phyloP scores from a whole-genome alignment of 2,113 vertebrate species.

The Plestiodon gilberti region DNA sequence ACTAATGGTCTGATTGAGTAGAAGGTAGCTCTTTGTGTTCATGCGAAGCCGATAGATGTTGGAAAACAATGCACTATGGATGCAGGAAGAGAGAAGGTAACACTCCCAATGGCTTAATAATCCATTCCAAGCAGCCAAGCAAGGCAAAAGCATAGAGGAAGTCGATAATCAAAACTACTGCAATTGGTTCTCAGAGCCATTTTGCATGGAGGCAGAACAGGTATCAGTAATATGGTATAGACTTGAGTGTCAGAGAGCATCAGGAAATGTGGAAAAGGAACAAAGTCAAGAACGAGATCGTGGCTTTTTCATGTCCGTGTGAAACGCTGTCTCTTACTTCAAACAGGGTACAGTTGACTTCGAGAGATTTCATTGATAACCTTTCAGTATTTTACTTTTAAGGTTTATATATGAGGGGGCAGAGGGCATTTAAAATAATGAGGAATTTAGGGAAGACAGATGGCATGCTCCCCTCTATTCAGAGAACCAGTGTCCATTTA shows the following conservation, averaged over 20 bases:
- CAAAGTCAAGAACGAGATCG: neutral
- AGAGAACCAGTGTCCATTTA: slow-evolving; percentile 48
- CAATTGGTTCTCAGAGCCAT: neutral
- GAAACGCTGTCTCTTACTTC: neutral
- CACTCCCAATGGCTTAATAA: neutral
- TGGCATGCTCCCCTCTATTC: slow-evolving; percentile 51
- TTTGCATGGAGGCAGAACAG: neutral
- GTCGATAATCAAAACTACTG: neutral
- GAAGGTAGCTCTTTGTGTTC: too few relatives aligned
- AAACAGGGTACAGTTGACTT: slow-evolving; percentile 15
- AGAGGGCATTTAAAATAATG: slow-evolving; percentile 26
- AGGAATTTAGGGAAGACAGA: slow-evolving; percentile 45
- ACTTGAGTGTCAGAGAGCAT: neutral
- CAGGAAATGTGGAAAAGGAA: neutral
- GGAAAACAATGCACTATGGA: neutral
- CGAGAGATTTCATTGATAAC: neutral
- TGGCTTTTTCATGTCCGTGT: neutral
- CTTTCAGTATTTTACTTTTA: neutral
- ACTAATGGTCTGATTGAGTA: neutral
- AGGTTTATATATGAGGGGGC: slow-evolving; percentile 24
- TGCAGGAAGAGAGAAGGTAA: neutral
- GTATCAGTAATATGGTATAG: neutral
- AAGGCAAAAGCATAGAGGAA: neutral
- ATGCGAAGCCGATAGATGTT: neutral
- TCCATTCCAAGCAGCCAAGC: neutral